Evolutionary conservation across 2,888 invertebrate species (phyloP).

Genomic region (Antheraea assamensis): DNA sequence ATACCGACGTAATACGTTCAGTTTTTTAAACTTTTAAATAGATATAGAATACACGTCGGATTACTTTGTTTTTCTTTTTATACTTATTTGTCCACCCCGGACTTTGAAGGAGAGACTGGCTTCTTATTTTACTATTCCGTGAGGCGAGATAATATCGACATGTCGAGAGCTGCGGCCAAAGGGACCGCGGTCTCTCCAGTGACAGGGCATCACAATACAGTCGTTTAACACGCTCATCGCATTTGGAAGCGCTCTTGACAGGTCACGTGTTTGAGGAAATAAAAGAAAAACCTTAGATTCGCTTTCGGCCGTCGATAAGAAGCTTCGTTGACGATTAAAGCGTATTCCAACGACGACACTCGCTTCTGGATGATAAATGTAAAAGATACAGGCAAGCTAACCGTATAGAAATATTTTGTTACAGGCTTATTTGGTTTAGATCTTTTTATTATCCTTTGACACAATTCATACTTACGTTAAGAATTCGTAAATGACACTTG

Average conservation of each 20-base stretch:
- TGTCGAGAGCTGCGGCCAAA: constrained; percentile 53
- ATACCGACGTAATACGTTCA: not conserved
- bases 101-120: constrained; percentile 49
- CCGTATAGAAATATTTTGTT: not conserved
- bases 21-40: not conserved
- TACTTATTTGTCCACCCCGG: constrained; percentile 40
- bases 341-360: constrained; percentile 29
- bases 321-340: constrained; percentile 21
- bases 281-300: constrained; percentile 43
- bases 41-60: constrained; percentile 48
- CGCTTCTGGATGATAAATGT: constrained; percentile 37
- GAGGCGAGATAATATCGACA: constrained; percentile 65
- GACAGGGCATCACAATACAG: constrained; percentile 75
- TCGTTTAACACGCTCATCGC: constrained; percentile 79
- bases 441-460: too few relatives aligned
- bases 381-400: not conserved
- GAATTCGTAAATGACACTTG: too few relatives aligned
- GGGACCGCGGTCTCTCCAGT: constrained; percentile 64
- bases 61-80: constrained; percentile 43
- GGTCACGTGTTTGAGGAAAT: constrained; percentile 56
- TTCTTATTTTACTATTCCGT: constrained; percentile 47
- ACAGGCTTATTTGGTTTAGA: not conserved
- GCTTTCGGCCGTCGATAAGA: constrained; percentile 33
- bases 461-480: too few relatives aligned
- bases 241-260: constrained; percentile 72